Percentiles rank a stretch among this genome's conserved stretches.
Conservation (phyloP, 2,888 invertebrate species). For the Stomorhina lunata region DNA sequence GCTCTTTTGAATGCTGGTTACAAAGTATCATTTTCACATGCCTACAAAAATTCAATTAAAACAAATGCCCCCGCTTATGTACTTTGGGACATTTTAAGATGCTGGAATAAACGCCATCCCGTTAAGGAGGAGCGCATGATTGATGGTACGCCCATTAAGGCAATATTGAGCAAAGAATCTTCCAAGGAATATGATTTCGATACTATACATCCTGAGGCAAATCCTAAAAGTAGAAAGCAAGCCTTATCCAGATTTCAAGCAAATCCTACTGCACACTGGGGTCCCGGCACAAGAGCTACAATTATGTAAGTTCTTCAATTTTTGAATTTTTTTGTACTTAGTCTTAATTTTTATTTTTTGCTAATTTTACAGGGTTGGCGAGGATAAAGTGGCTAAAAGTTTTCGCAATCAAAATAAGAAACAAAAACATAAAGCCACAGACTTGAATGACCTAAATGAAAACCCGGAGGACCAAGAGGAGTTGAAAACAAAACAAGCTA, state of each 20-base stretch:
- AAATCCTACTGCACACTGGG: constrained; percentile 94
- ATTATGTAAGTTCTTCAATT: constrained; percentile 83
- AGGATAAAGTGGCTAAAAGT: constrained; percentile 83
- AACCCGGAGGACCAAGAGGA: constrained; percentile 56
- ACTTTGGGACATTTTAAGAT: constrained; percentile 95
- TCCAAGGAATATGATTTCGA: constrained; percentile 80
- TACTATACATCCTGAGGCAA: constrained; percentile 83
- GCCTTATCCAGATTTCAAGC: constrained; percentile 90
- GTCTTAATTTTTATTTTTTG: constrained; percentile 29
- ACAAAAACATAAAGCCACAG: constrained; percentile 75
- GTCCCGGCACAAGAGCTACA: constrained; percentile 91
- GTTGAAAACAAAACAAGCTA: constrained; percentile 69
- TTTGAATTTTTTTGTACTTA: constrained; percentile 47
- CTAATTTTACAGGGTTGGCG: constrained; percentile 82
- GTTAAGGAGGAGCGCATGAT: constrained; percentile 83
- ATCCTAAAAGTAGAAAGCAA: constrained; percentile 88
- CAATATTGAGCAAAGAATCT: constrained; percentile 82
- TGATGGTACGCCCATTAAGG: constrained; percentile 76
- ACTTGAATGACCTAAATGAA: neutral
- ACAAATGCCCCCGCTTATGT: constrained; percentile 92
- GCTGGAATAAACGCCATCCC: constrained; percentile 88
- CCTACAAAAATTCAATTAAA: constrained; percentile 92
- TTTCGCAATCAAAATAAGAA: constrained; percentile 86
- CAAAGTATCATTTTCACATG: constrained; percentile 95
- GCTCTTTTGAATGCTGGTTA: constrained; percentile 94